phyloP scores from a whole-genome alignment of 2,888 invertebrate genomes.

The Cantharis rustica region DNA sequence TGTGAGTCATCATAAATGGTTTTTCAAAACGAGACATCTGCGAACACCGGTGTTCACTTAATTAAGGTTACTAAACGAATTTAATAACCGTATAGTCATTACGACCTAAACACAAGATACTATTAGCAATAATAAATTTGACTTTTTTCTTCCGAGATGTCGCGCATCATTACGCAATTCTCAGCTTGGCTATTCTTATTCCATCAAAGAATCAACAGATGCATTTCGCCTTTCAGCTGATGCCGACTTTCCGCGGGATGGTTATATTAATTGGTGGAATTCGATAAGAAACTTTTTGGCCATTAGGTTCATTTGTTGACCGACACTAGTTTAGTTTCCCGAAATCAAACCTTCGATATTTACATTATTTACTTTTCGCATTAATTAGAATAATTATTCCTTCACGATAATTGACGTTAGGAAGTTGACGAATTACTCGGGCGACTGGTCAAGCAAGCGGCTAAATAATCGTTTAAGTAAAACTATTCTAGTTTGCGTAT shows the following conservation, averaged over 20 bases:
- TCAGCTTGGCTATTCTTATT: not conserved
- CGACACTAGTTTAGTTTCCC: not conserved
- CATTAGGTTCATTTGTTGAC: not conserved
- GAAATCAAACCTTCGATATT: not conserved
- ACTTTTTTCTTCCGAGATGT: not conserved
- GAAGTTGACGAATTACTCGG: not conserved
- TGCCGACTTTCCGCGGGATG: not conserved
- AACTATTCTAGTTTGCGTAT: not conserved
- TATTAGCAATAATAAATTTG: not conserved
- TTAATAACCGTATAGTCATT: conserved; percentile 38
- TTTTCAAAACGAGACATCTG: conserved; percentile 29
- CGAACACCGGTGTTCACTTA: conserved; percentile 33
- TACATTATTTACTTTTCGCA: not conserved
- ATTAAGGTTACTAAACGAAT: conserved; percentile 38
- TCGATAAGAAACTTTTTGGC: not conserved
- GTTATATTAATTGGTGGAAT: not conserved
- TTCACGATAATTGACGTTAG: not conserved
- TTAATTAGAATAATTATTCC: not conserved
- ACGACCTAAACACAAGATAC: not conserved
- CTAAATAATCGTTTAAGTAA: not conserved
- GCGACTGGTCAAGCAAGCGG: not conserved
- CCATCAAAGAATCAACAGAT: not conserved
- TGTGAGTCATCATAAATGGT: not conserved
- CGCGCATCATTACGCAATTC: not conserved
- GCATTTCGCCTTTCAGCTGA: not conserved